A percentile compares a stretch with the other conserved stretches of the same genome.
phyloP scores from a whole-genome alignment of 2,113 vertebrate genomes.

The Nicator chloris region DNA sequence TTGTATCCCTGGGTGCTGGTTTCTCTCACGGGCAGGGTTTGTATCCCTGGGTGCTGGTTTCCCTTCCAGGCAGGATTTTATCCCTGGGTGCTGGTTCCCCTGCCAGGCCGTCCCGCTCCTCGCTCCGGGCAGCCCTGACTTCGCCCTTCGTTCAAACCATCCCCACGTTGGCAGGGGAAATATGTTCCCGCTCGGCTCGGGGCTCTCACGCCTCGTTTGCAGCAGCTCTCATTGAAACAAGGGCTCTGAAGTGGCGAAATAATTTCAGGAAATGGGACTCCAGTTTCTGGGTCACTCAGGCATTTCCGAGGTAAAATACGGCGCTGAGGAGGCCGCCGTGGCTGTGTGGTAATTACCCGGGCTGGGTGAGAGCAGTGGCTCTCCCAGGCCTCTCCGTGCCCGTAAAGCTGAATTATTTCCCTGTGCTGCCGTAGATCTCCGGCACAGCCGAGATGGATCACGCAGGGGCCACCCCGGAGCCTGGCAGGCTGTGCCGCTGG shows the following conservation, averaged over 20 bases:
- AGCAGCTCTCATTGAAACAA: neutral
- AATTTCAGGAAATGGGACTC: constrained; percentile 30
- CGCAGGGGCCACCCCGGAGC: neutral
- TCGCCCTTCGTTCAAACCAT: neutral
- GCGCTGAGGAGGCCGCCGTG: neutral
- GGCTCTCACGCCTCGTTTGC: neutral
- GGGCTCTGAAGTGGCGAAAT: neutral
- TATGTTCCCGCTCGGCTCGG: neutral
- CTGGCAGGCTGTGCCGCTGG: neutral
- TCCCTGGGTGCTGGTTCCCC: accelerated
- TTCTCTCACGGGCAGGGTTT: too few relatives aligned
- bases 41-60: too few relatives aligned
- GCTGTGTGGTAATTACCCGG: neutral
- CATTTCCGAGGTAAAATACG: neutral
- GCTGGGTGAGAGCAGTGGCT: neutral
- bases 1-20: too few relatives aligned
- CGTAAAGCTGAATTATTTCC: neutral
- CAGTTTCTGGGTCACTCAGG: constrained; percentile 7
- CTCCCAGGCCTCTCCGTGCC: neutral
- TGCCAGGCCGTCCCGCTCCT: neutral
- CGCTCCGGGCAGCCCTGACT: neutral
- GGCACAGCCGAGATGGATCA: neutral
- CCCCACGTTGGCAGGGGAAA: accelerated
- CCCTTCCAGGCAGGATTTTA: too few relatives aligned
- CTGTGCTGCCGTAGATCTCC: neutral